Evolutionary conservation across 2,113 vertebrate genomes (phyloP), one percentile per base, ranked within the genome.

Genomic region (Sardina pilchardus): DNA sequence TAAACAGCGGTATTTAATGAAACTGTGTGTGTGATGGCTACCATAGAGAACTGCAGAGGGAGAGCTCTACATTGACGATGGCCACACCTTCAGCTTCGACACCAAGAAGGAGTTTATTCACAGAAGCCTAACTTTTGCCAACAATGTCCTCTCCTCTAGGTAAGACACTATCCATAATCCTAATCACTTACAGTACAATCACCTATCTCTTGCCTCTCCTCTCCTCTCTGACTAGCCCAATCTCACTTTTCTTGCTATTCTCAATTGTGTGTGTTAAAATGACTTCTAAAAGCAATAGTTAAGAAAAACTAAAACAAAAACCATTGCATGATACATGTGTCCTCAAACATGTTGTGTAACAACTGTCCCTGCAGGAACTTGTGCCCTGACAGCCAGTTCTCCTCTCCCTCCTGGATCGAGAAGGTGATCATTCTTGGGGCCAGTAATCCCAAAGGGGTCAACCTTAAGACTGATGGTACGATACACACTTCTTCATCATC

Each of bases 21-120:
- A 34, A 0, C 71, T 34, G 30, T 78, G 0, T 30, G 1, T n/a
- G 44, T 84, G 50, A 88, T 87, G 71, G 30, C 0, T 88, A n/a
- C 85, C 48, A 24, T 90, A 98, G 97, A 94, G 95, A 84, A 93
- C 92, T 0, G 97, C 97, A 0, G 92, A 96, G 83, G 97, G 97
- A 10, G 95, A 98, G 82, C 94, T 98, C 81, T 98, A 95, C 88
- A 87, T 98, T 1, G 97, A 98, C 4, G 97, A 98, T 8, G 97
- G 97, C 14, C 97, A 96, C 91, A 96, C 96, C 0, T 97, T 96
- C 87, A 96, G 91, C 90, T 98, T 95, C 83, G 91, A 97, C 81
- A 95, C 91, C 14, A 90, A 86, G 85, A 91, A 93, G 26, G 92
- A 95, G 86, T 98, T 95, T 88, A 91, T 97, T 85, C 94, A 96